A percentile compares a stretch with the other conserved stretches of the same genome.
phyloP scores from a whole-genome alignment of 2,113 vertebrate species.

The Falco punctatus region DNA sequence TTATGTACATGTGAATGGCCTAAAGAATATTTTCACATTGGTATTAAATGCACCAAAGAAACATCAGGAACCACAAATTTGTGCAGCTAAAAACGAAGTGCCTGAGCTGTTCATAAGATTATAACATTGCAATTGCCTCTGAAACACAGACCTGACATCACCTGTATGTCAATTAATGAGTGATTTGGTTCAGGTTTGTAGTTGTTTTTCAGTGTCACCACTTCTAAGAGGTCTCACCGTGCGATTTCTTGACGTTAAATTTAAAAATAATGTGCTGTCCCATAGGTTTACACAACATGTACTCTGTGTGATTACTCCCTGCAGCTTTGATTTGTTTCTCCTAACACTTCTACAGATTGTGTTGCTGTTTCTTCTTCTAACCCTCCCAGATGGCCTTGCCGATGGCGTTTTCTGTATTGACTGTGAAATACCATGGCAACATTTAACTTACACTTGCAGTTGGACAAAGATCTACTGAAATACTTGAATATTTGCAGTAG shows the following conservation, averaged over 20 bases:
- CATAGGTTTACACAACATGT: neutral
- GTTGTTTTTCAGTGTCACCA: neutral
- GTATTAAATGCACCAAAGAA: neutral
- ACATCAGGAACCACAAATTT: neutral
- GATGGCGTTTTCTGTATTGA: neutral
- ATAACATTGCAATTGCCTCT: neutral
- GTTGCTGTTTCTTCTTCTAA: neutral
- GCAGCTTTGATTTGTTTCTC: constrained; percentile 28
- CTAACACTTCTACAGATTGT: neutral
- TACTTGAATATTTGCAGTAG: neutral
- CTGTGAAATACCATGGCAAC: neutral
- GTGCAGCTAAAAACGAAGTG: neutral
- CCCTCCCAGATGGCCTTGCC: neutral
- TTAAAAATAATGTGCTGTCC: neutral
- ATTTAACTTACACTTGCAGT: neutral
- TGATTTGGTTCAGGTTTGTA: neutral
- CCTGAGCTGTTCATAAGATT: neutral
- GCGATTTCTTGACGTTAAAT: neutral
- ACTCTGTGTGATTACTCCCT: neutral
- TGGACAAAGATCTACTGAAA: neutral
- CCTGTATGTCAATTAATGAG: neutral
- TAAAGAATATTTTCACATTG: neutral
- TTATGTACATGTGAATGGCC: neutral
- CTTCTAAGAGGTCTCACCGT: neutral
- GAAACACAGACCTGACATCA: neutral